Conservation (phyloP, 2,888 invertebrate genomes). For the Drosophila eohydei region DNA sequence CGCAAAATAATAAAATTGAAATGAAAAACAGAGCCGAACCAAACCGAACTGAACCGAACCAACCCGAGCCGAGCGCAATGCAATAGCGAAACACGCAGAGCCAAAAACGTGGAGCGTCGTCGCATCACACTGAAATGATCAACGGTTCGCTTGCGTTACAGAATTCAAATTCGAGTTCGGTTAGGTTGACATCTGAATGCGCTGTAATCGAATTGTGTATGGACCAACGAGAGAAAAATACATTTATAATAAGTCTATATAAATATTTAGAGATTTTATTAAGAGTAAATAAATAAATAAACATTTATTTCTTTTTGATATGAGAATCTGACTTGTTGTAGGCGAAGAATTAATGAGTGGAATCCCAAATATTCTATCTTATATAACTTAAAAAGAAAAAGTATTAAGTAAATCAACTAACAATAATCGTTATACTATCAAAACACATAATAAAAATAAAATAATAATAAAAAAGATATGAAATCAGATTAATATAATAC, state of each 20-base stretch:
- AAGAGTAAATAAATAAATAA: not conserved
- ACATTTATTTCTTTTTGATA: not conserved
- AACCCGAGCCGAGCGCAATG: conserved; percentile 5
- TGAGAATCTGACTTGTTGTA: not conserved
- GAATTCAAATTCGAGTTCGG: conserved; percentile 9
- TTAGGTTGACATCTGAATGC: conserved; percentile 15
- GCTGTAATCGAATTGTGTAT: conserved; percentile 9
- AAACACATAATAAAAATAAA: too few species aligned
- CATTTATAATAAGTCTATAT: not conserved
- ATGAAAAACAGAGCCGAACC: conserved; percentile 37
- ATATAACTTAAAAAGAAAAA: too few species aligned
- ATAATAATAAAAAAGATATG: too few species aligned
- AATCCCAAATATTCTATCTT: too few species aligned
- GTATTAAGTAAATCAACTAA: too few species aligned
- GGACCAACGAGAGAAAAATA: not conserved
- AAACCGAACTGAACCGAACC: conserved; percentile 1
- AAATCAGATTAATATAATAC: too few species aligned
- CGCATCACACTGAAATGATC: conserved; percentile 33
- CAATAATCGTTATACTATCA: too few species aligned
- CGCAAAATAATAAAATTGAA: conserved; percentile 69
- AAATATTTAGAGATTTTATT: not conserved
- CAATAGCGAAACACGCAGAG: not conserved
- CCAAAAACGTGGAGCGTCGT: conserved; percentile 10
- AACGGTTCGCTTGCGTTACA: conserved; percentile 17
- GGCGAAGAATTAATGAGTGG: too few species aligned